Base-by-base conservation (phyloP, 2,113 vertebrate species). In the Seriola dumerili region DNA sequence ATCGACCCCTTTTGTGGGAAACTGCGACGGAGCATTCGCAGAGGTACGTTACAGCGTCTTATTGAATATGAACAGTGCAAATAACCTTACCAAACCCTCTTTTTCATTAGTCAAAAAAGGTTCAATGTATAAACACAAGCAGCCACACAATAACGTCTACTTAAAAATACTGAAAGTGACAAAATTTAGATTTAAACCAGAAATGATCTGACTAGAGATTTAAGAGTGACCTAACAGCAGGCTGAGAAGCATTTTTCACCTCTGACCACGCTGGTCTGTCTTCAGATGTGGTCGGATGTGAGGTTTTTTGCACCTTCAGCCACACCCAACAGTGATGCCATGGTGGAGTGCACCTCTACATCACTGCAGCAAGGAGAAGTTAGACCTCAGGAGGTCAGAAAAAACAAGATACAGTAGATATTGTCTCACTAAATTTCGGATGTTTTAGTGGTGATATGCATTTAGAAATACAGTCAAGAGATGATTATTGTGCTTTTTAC, bases 1-100 rank as follows among this genome's bases (percentile, higher is more conserved):
- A 83, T 97, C 23, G 97, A 97, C 58, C 95, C 96, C 34, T 97
- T 97, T 76, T 96, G 96, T 89, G 97, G 97, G 76, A 97, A 97
- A 91, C 94, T 97, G 80, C 94, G 97, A 62, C 94, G 97, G 83
- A 99, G 96, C 94, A 96, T 98, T 84, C 96, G 96, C 81, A 96
- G 97, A 96, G 96, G 97, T 97, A 95, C 54, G 64, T 59, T 2
- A 1, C 21, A 2, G 14, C 44, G 2, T 73, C 6, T 36, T 29
- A 29, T 29, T 29, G 29, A 29, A 38, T 25, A 25, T 3, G 19
- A 19, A 65, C n/a, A 25, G 21, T n/a, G 12, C 8, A 23, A 64
- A 29, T 29, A 29, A 29, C 29, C 29, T 29, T 21, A 21, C 17
- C 8, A 52, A 52, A 3, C 50, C 8, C 4, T 48, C 1, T 1